A percentile compares a stretch with the other conserved stretches of the same genome.
Evolutionary conservation across 2,888 invertebrate species (phyloP).

Genomic region (Pyrochroa serraticornis): DNA sequence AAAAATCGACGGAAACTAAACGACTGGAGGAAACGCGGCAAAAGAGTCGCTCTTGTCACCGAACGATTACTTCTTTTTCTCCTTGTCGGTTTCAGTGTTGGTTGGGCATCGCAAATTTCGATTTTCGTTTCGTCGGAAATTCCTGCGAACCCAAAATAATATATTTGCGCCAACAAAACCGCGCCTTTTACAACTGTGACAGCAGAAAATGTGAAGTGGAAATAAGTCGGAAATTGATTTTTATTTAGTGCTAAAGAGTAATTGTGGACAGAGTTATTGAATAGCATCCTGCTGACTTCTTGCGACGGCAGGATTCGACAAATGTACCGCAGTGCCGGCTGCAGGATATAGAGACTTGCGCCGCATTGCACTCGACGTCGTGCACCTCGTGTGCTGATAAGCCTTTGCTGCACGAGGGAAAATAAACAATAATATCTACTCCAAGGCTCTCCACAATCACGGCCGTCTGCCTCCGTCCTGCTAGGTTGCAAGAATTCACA

Average conservation of each 20-base stretch:
- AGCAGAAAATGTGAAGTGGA: slow-evolving; percentile 43
- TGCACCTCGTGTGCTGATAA: slow-evolving; percentile 46
- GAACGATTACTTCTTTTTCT: background rate
- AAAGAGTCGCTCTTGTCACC: too few relatives aligned
- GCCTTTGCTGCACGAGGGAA: slow-evolving; percentile 34
- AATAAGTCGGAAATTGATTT: slow-evolving; percentile 55
- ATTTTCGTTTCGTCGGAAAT: slow-evolving; percentile 5
- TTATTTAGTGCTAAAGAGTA: slow-evolving; percentile 51
- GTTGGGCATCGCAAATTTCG: background rate
- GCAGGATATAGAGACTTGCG: slow-evolving; percentile 46
- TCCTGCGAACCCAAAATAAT: slow-evolving; percentile 8
- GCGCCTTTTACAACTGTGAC: slow-evolving; percentile 30
- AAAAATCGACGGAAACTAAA: background rate
- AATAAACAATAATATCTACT: slow-evolving; percentile 42
- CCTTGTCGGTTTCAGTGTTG: background rate
- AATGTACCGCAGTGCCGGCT: slow-evolving; percentile 49
- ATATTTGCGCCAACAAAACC: slow-evolving; percentile 19
- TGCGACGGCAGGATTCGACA: slow-evolving; percentile 43
- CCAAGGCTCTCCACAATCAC: slow-evolving; percentile 35
- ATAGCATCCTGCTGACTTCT: slow-evolving; percentile 49
- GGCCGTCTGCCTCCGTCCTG: slow-evolving; percentile 16
- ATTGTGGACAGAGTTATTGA: slow-evolving; percentile 53
- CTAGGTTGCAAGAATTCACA: slow-evolving; percentile 30
- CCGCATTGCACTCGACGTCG: slow-evolving; percentile 46
- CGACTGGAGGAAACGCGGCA: too few relatives aligned